Conservation (phyloP, 2,113 vertebrate genomes). For the Gopherus flavomarginatus region DNA sequence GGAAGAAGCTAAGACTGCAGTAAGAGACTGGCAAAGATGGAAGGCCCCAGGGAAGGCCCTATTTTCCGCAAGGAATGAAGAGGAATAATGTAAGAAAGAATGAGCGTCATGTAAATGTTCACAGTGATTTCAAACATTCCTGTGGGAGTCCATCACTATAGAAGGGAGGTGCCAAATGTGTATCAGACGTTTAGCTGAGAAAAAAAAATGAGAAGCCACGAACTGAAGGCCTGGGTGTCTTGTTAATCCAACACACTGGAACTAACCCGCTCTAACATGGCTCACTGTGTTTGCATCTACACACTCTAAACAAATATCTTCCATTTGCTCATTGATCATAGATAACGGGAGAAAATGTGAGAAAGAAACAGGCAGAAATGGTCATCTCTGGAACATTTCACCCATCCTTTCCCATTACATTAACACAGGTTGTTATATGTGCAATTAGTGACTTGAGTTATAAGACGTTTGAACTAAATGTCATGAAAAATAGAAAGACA, state of each 20-base stretch:
- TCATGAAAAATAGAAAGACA: background rate
- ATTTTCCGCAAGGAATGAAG: no score
- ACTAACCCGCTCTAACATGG: background rate
- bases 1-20: background rate
- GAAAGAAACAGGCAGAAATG: background rate
- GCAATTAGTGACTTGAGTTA: background rate
- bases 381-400: background rate
- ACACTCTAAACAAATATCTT: background rate
- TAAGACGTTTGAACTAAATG: background rate
- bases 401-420: background rate
- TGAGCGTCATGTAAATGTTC: background rate
- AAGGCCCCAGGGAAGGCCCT: no score
- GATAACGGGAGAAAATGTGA: background rate
- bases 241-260: background rate
- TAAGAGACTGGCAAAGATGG: background rate
- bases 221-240: background rate
- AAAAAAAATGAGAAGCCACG: background rate
- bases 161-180: background rate
- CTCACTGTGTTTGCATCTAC: background rate
- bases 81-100: background rate
- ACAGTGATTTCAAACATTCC: background rate
- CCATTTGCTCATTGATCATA: background rate
- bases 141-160: background rate
- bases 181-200: background rate
- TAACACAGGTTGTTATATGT: background rate